Percentiles rank a stretch among this genome's conserved stretches.
phyloP scores from a whole-genome alignment of 2,888 invertebrate species.

The Oscheius sp. region DNA sequence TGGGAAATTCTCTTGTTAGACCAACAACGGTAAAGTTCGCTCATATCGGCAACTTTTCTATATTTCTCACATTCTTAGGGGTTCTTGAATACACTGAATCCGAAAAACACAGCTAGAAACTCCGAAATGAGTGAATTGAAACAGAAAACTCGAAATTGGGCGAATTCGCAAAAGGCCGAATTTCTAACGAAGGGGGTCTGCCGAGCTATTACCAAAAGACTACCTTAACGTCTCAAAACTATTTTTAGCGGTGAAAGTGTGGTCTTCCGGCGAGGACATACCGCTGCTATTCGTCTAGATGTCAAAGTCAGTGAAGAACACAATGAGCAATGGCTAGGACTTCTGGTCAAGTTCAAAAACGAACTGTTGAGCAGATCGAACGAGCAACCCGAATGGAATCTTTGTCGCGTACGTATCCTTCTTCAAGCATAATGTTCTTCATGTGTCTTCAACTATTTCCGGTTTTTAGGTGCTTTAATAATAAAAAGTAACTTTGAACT shows the following conservation, averaged over 20 bases:
- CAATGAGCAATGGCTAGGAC: constrained; percentile 32
- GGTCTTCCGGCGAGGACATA: constrained; percentile 57
- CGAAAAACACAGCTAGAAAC: no score
- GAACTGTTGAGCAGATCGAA: constrained; percentile 19
- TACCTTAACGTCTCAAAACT: neutral
- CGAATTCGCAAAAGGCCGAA: neutral
- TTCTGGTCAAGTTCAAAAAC: constrained; percentile 42
- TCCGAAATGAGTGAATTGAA: no score
- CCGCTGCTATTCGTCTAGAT: constrained; percentile 56
- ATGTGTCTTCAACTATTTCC: neutral
- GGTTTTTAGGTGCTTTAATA: constrained; percentile 13
- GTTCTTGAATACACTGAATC: no score
- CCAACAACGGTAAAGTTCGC: no score
- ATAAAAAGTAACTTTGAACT: neutral
- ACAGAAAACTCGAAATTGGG: no score
- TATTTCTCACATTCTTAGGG: no score
- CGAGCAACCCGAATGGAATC: constrained; percentile 21
- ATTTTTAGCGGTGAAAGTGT: constrained; percentile 44
- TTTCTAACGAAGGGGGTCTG: no score
- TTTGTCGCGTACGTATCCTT: constrained; percentile 6
- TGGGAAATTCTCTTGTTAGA: no score
- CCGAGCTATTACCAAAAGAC: no score
- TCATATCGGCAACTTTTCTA: no score
- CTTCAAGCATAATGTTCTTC: constrained; percentile 6
- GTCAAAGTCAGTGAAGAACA: constrained; percentile 33